phyloP scores from a whole-genome alignment of 2,113 vertebrate species.

The Aythya baeri region DNA sequence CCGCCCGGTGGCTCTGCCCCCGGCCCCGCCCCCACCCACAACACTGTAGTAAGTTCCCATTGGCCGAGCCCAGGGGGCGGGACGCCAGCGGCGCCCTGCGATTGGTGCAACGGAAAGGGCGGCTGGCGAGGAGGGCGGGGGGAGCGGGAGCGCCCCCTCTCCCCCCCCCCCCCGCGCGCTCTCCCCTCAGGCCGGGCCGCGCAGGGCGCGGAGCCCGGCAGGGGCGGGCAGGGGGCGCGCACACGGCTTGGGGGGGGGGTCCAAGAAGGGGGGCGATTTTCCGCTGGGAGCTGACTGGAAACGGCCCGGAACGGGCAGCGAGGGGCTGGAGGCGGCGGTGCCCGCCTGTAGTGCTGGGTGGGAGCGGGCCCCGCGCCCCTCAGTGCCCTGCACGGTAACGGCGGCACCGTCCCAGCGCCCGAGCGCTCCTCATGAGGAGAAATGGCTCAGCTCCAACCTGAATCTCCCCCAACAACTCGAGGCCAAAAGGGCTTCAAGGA shows the following conservation, averaged over 20 bases:
- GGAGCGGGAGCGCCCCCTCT: not conserved
- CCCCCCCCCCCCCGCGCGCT: accelerated
- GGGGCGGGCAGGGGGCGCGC: too few relatives aligned
- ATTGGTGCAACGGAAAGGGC: constrained; percentile 9
- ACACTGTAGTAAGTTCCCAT: constrained; percentile 67
- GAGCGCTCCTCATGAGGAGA: too few relatives aligned
- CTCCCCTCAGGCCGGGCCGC: not conserved
- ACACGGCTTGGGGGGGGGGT: too few relatives aligned
- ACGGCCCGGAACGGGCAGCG: not conserved
- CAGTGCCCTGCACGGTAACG: not conserved
- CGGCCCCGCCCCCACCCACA: constrained; percentile 8
- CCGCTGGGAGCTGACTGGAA: too few relatives aligned
- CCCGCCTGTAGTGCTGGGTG: not conserved
- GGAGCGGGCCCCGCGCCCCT: not conserved
- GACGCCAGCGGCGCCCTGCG: not conserved
- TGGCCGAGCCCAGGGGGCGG: not conserved
- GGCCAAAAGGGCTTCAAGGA: not conserved
- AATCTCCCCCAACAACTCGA: too few relatives aligned
- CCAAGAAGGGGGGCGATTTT: too few relatives aligned
- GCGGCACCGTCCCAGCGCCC: too few relatives aligned
- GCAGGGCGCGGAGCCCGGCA: too few relatives aligned
- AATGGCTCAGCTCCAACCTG: too few relatives aligned
- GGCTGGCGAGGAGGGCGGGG: not conserved
- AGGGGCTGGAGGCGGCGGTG: not conserved
- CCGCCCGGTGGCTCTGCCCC: not conserved